phyloP scores from a whole-genome alignment of 1,140 invertebrate species.

The Anastrepha obliqua region DNA sequence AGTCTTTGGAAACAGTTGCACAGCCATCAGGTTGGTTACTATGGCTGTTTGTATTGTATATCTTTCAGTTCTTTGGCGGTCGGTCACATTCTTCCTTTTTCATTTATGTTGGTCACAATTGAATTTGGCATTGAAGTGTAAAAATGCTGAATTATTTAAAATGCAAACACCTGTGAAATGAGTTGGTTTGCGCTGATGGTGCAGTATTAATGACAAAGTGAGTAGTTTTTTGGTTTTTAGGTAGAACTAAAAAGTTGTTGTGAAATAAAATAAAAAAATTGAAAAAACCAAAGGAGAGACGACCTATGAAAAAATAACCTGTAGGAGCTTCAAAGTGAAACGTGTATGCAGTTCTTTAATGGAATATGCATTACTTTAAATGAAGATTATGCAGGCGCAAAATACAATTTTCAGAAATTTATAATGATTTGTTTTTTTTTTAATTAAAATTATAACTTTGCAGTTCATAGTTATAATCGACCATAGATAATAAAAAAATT shows the following conservation, averaged over 20 bases:
- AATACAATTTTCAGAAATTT: no score
- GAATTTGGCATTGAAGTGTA: constrained; percentile 49
- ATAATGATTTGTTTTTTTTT: no score
- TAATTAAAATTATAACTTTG: no score
- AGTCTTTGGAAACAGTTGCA: background rate
- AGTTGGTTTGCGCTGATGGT: constrained; percentile 20
- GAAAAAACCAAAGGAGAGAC: background rate
- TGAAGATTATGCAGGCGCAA: no score
- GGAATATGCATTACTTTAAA: no score
- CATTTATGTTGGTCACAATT: constrained; percentile 16
- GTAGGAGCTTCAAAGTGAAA: no score
- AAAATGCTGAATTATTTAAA: constrained; percentile 51
- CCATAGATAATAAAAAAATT: no score
- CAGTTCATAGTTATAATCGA: no score
- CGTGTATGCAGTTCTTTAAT: no score
- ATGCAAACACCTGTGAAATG: constrained; percentile 50
- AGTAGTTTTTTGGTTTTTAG: constrained; percentile 6
- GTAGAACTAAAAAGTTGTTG: background rate
- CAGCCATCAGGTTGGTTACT: background rate
- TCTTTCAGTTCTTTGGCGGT: background rate
- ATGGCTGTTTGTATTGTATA: background rate
- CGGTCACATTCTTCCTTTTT: background rate
- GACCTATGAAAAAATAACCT: background rate
- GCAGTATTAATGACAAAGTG: background rate
- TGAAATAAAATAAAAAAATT: background rate